Percentiles rank a stretch among this genome's conserved stretches.
Evolutionary conservation across 2,888 invertebrate genomes (phyloP).

Genomic region (Meta bourneti): DNA sequence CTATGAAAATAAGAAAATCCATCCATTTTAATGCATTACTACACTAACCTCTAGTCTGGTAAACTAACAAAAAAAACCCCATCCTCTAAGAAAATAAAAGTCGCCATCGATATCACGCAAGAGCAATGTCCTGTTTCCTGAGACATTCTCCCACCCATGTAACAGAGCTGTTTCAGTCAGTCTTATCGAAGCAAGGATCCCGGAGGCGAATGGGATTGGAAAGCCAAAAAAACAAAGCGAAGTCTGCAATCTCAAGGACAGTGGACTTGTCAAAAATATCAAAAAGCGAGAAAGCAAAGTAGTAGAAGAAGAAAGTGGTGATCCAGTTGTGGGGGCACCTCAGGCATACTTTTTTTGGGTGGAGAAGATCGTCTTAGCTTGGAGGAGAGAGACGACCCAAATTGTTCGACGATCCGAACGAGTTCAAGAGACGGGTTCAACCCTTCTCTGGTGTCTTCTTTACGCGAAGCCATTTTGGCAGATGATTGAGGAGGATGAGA

Average conservation of each 20-base stretch:
- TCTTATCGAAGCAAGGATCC: conserved; percentile 4
- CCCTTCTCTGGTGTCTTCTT: neutral
- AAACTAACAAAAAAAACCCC: neutral
- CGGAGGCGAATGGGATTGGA: neutral
- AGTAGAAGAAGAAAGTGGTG: conserved; percentile 12
- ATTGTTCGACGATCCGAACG: conserved; percentile 11
- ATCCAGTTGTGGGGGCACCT: conserved; percentile 8
- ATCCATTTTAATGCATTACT: neutral
- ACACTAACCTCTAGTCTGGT: neutral
- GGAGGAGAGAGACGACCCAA: conserved; percentile 33
- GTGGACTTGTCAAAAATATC: conserved; percentile 39
- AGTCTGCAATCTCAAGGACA: conserved; percentile 31
- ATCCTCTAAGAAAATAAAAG: conserved; percentile 11
- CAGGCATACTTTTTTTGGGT: conserved; percentile 7
- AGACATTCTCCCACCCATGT: conserved; percentile 26
- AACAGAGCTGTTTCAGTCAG: conserved; percentile 23
- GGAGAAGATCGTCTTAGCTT: conserved; percentile 11
- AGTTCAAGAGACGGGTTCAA: neutral
- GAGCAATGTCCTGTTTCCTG: conserved; percentile 25
- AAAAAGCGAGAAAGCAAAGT: neutral
- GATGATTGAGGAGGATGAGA: too few species aligned
- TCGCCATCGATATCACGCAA: neutral
- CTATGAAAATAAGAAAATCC: too few species aligned
- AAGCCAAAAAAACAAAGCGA: conserved; percentile 1
- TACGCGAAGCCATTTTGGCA: too few species aligned